A percentile compares a stretch with the other conserved stretches of the same genome.
Evolutionary conservation across 2,797 vertebrate genomes (phyloP).

Genomic region (Acestrorhynchus altus): DNA sequence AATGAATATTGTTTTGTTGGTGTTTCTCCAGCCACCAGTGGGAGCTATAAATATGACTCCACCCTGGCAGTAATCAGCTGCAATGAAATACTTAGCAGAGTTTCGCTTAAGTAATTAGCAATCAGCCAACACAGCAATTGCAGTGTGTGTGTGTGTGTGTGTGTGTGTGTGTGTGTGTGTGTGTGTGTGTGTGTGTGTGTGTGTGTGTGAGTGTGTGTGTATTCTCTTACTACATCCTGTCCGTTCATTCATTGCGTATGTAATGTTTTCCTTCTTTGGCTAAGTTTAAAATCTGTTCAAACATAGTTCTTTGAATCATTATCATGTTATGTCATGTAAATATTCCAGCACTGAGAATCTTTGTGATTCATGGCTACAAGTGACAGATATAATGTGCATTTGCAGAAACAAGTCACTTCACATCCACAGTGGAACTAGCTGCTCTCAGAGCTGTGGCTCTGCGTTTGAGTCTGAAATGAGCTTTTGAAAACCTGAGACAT

Average conservation of each 20-base stretch:
- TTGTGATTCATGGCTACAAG: neutral
- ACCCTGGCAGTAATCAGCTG: conserved; percentile 37
- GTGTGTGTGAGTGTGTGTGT: too few relatives aligned
- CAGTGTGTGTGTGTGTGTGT: too few relatives aligned
- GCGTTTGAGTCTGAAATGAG: conserved; percentile 63
- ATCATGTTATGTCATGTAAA: neutral
- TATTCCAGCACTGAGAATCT: neutral
- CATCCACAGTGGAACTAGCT: conserved; percentile 2
- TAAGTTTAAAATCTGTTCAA: conserved; percentile 7
- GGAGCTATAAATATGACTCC: conserved; percentile 44
- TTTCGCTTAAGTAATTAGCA: conserved; percentile 46
- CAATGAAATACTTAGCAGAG: conserved; percentile 29
- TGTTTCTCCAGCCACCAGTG: conserved; percentile 53
- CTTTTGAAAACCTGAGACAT: conserved; percentile 58
- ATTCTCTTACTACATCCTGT: neutral
- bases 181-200: too few relatives aligned
- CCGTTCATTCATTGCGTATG: too few relatives aligned
- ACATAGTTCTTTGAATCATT: conserved; percentile 18
- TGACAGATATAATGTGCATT: conserved; percentile 29
- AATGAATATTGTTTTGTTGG: conserved; percentile 48
- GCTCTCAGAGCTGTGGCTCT: neutral
- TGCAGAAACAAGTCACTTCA: conserved; percentile 23
- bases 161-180: too few relatives aligned
- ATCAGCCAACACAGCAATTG: conserved; percentile 32
- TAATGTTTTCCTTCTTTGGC: neutral